These are phyloP conservation scores for Macrochelys suwanniensis DNA, from an alignment of 2,797 vertebrate genomes.

Conservation along the genomic window DNA sequence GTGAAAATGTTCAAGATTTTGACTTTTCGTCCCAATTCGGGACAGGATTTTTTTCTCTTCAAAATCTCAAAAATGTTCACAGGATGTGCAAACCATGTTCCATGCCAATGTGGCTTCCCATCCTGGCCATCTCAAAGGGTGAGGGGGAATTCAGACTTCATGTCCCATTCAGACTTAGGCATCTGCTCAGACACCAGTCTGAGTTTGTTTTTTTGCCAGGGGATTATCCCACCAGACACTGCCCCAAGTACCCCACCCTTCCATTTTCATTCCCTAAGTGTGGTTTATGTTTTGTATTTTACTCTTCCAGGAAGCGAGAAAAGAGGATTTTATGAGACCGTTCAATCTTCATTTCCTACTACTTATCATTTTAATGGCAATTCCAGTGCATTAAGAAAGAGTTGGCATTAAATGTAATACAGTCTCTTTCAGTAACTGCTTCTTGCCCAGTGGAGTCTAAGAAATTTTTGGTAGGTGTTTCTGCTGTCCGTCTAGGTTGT, in stretches of 20 bases:
- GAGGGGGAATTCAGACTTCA: neutral
- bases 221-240: neutral
- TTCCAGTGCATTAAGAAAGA: neutral
- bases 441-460: neutral
- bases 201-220: neutral
- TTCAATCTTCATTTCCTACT: neutral
- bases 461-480: neutral
- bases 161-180: neutral
- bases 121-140: too few species aligned
- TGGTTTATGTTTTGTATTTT: neutral
- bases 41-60: neutral
- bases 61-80: too few species aligned
- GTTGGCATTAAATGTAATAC: neutral
- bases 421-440: neutral
- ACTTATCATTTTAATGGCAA: slow-evolving; percentile 21
- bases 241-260: neutral
- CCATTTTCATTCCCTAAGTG: neutral
- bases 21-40: neutral
- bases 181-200: neutral
- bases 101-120: neutral
- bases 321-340: neutral
- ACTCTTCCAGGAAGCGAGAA: neutral
- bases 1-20: neutral
- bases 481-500: neutral
- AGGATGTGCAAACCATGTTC: neutral